Evolutionary conservation across 2,888 invertebrate species (phyloP), one percentile per base, ranked within the genome.

Genomic region (Diarsia brunnea): DNA sequence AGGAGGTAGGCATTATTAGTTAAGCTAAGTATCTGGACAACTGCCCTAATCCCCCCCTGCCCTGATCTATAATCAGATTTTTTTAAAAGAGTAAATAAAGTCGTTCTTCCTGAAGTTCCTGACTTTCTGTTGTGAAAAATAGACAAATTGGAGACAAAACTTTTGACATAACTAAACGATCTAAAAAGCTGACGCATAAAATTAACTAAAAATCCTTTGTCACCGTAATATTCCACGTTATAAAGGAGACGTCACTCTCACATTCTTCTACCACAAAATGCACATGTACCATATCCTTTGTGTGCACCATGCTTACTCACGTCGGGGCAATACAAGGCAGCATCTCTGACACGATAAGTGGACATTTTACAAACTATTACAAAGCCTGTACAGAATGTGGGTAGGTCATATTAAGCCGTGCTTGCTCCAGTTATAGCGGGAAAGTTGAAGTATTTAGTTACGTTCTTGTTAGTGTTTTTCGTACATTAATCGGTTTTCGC

Each of bases 281-380:
- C 31, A n/a, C 21, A 49, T 68, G 8, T 16, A 58, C 16, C 11
- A 5, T 31, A 51, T 14, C 4, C 1, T 21, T 43, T 73, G 53
- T 71, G 73, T 58, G 21, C 43, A 21, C 21, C n/a, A 19, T 63
- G 47, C n/a, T 67, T 24, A 47, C 12, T 38, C 58, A 53, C 21
- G 24, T 61, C 63, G 47, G 27, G 4, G 45, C 65, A 71, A 66
- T 19, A 43, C 67, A 55, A 53, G 38, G n/a, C 69, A 60, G 53
- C 61, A n/a, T 61, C 75, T 65, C 71, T n/a, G 86, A 82, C 82
- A 84, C 78, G 82, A 81, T 89, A 90, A 90, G 87, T 89, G 88
- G 88, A 88, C 84, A 87, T 88, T 87, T 87, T 79, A 86, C 88
- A 88, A 90, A 89, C 83, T 82, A 87, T 87, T 86, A 88, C 90